Conservation (phyloP, 2,888 invertebrate species). For the Cyrtodaria siliqua region DNA sequence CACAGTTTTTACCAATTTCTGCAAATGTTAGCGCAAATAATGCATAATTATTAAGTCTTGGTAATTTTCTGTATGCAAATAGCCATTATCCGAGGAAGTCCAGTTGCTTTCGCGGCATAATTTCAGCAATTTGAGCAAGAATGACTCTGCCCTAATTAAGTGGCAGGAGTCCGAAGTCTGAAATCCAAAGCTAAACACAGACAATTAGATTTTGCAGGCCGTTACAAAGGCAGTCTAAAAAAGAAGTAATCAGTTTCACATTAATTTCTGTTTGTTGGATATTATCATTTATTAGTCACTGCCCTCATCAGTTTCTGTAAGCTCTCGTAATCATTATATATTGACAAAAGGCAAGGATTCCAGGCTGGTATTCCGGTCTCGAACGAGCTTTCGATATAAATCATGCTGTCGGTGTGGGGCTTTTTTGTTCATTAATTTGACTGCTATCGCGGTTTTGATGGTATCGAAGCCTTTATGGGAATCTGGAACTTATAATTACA, state of each 20-base stretch:
- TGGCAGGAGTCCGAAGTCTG: too few species aligned
- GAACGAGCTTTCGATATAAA: conserved; percentile 88
- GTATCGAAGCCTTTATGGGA: too few species aligned
- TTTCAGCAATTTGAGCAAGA: conserved; percentile 27
- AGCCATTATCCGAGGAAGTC: conserved; percentile 27
- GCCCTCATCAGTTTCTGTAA: conserved; percentile 10
- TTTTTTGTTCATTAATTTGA: not conserved
- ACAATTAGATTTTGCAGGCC: too few species aligned
- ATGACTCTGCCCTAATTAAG: not conserved
- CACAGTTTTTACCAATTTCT: conserved; percentile 1
- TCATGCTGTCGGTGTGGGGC: not conserved
- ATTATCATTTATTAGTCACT: conserved; percentile 32
- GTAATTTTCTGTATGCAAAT: conserved; percentile 48
- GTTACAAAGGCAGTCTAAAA: not conserved
- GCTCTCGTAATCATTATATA: too few species aligned
- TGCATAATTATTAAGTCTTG: conserved; percentile 23
- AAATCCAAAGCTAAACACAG: too few species aligned
- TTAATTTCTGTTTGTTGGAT: conserved; percentile 40
- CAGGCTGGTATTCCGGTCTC: too few species aligned
- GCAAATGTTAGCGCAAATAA: conserved; percentile 23
- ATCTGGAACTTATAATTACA: too few species aligned
- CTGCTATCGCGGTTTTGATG: not conserved
- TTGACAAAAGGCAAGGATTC: too few species aligned
- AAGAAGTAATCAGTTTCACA: conserved; percentile 38
- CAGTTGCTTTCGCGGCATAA: conserved; percentile 27